A percentile compares a stretch with the other conserved stretches of the same genome.
These are phyloP conservation scores for Periophthalmodon schlosseri DNA, from an alignment of 2,113 vertebrate species.

Conservation along the genomic window DNA sequence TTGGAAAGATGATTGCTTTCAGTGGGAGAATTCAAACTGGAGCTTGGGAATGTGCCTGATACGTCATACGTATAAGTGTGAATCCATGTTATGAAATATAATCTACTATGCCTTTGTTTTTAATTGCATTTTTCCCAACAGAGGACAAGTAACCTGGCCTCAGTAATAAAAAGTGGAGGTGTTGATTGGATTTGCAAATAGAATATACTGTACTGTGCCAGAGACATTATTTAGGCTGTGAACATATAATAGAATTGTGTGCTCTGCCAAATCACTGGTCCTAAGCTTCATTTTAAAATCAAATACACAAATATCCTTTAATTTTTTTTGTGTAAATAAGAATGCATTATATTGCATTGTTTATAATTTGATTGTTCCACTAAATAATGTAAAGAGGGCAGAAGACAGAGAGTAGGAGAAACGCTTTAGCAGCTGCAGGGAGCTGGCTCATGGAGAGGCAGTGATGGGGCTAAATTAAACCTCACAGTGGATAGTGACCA, in stretches of 20 bases:
- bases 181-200: slow-evolving; percentile 18
- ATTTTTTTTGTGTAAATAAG: neutral
- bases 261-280: neutral
- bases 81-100: slow-evolving; percentile 48
- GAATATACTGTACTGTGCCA: neutral
- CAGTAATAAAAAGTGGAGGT: slow-evolving; percentile 27
- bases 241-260: neutral
- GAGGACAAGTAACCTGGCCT: slow-evolving; percentile 18
- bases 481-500: slow-evolving; percentile 44
- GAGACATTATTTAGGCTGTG: neutral
- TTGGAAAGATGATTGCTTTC: slow-evolving; percentile 42
- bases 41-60: slow-evolving; percentile 27
- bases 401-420: slow-evolving; percentile 4
- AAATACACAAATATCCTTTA: neutral
- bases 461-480: slow-evolving; percentile 67
- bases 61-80: slow-evolving; percentile 28
- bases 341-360: neutral
- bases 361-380: neutral
- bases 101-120: slow-evolving; percentile 24
- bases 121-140: slow-evolving; percentile 27
- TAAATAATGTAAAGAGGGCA: slow-evolving; percentile 5
- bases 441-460: slow-evolving; percentile 41
- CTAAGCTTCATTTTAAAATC: neutral
- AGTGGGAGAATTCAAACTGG: slow-evolving; percentile 24
- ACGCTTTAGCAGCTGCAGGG: slow-evolving; percentile 55